A percentile compares a stretch with the other conserved stretches of the same genome.
phyloP scores from a whole-genome alignment of 2,797 vertebrate genomes.

The Anguilla pacifica region DNA sequence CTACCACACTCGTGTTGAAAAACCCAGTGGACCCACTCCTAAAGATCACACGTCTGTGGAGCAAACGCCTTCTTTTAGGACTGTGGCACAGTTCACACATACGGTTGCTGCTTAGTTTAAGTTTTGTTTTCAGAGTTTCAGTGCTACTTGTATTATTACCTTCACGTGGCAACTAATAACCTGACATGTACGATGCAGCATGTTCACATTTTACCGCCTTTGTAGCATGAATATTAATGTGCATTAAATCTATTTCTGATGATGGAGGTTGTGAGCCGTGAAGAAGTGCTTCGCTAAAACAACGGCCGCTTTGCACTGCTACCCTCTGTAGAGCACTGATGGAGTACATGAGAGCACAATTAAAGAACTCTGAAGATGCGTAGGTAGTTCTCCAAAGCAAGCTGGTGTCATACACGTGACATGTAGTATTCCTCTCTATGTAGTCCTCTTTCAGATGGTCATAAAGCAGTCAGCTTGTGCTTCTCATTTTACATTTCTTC shows the following conservation, averaged over 20 bases:
- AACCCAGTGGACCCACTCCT: background rate
- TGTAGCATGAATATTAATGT: background rate
- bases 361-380: background rate
- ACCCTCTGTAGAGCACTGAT: background rate
- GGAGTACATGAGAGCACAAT: background rate
- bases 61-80: background rate
- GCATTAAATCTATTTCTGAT: conserved; percentile 1
- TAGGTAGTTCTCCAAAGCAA: background rate
- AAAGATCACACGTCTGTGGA: background rate
- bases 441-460: background rate
- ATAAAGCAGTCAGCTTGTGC: background rate
- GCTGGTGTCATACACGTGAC: background rate
- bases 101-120: background rate
- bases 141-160: background rate
- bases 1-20: background rate
- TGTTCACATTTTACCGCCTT: background rate
- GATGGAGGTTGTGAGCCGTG: background rate
- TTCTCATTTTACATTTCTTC: background rate
- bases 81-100: background rate
- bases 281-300: background rate
- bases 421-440: background rate
- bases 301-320: background rate
- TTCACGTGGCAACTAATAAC: background rate
- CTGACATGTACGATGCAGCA: background rate
- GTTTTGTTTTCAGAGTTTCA: background rate